Evolutionary conservation across 2,797 vertebrate species (phyloP).

Genomic region (Notoglanidium macrostoma): DNA sequence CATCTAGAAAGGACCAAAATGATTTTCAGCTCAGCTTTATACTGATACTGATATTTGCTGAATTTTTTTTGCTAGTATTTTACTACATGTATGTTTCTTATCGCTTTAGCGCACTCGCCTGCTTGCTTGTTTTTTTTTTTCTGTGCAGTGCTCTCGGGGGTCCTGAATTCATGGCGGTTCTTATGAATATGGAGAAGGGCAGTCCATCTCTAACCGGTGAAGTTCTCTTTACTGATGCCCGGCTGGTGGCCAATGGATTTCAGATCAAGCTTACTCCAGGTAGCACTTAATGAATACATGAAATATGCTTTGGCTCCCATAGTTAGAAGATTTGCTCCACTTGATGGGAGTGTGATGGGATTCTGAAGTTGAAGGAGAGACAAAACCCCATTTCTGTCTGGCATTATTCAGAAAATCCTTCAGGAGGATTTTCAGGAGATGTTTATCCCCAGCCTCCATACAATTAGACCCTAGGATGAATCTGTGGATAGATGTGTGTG

Average conservation of each 20-base stretch:
- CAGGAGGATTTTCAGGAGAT: neutral
- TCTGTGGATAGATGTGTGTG: neutral
- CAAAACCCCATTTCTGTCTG: neutral
- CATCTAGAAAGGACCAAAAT: constrained; percentile 11
- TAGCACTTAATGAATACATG: constrained; percentile 61
- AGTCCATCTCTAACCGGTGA: constrained; percentile 69
- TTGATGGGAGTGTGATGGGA: neutral
- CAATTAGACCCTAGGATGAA: neutral
- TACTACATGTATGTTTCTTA: neutral
- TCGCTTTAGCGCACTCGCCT: neutral
- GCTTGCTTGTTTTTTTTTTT: neutral
- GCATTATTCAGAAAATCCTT: neutral
- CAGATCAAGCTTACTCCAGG: constrained; percentile 86
- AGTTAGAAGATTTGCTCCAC: neutral
- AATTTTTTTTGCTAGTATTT: neutral
- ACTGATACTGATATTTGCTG: neutral
- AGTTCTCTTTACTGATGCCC: constrained; percentile 81
- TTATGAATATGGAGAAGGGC: constrained; percentile 82
- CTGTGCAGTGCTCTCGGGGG: constrained; percentile 81
- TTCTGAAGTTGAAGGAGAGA: neutral
- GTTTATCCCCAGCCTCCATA: neutral
- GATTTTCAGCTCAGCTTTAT: neutral
- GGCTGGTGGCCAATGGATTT: constrained; percentile 91
- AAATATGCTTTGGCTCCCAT: neutral
- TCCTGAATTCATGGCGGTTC: constrained; percentile 75